A percentile compares a stretch with the other conserved stretches of the same genome.
Evolutionary conservation across 2,797 vertebrate genomes (phyloP).

Genomic region (Cyprinella venusta): DNA sequence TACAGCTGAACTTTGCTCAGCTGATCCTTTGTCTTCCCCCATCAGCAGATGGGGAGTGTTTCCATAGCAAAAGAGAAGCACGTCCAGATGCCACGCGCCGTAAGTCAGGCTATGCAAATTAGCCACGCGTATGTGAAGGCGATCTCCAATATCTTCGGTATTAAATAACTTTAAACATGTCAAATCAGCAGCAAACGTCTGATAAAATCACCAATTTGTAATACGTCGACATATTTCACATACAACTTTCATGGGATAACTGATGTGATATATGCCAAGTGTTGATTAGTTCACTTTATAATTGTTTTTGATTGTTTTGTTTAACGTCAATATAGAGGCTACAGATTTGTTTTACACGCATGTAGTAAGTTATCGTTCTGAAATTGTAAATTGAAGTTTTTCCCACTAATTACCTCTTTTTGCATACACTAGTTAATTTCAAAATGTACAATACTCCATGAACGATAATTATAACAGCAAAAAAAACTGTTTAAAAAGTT

Average conservation of each 20-base stretch:
- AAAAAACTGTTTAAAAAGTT: not conserved
- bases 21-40: constrained; percentile 52
- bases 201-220: not conserved
- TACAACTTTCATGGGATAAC: not conserved
- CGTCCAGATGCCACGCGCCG: constrained; percentile 78
- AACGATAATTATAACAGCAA: not conserved
- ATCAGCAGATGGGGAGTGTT: constrained; percentile 74
- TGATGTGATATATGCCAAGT: not conserved
- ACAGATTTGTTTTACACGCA: not conserved
- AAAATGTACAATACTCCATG: not conserved
- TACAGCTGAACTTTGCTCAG: constrained; percentile 54
- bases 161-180: constrained; percentile 22
- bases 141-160: constrained; percentile 5
- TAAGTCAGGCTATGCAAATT: constrained; percentile 67
- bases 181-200: not conserved
- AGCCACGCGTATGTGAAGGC: constrained; percentile 71
- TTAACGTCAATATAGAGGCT: not conserved
- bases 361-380: not conserved
- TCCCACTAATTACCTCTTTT: not conserved
- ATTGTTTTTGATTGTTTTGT: not conserved
- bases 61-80: constrained; percentile 65
- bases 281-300: not conserved
- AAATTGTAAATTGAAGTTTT: not conserved
- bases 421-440: not conserved
- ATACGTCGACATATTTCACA: not conserved